Percentiles rank a stretch among this genome's conserved stretches.
Evolutionary conservation across 2,113 vertebrate genomes (phyloP).

Genomic region (Cephalophus harveyi): DNA sequence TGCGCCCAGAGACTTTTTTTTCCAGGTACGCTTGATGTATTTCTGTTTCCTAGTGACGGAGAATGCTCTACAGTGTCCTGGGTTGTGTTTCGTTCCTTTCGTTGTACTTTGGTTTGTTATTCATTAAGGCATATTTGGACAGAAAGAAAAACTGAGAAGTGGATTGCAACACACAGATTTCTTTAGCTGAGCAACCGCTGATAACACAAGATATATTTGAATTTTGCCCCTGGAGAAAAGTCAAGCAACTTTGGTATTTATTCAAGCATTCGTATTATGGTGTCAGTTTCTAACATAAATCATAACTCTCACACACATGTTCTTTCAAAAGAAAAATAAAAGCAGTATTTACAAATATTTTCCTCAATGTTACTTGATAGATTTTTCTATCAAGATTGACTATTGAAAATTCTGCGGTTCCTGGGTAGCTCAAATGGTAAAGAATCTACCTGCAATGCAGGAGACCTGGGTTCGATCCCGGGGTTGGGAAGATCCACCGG

Average conservation of each 20-base stretch:
- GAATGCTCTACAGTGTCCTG: background rate
- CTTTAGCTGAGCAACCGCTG: background rate
- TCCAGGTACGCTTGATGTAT: background rate
- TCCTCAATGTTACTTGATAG: background rate
- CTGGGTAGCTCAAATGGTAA: background rate
- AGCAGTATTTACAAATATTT: background rate
- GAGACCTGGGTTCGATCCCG: background rate
- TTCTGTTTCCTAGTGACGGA: background rate
- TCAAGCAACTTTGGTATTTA: background rate
- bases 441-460: background rate
- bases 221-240: slow-evolving; percentile 1
- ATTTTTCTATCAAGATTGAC: background rate
- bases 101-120: background rate
- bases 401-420: background rate
- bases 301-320: background rate
- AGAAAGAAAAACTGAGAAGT: background rate
- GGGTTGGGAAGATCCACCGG: background rate
- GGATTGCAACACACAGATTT: background rate
- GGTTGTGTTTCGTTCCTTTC: background rate
- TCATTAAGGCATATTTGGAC: background rate
- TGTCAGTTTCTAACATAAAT: slow-evolving; percentile 9
- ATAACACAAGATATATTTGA: background rate
- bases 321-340: background rate
- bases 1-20: background rate
- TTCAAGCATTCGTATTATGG: background rate